Conservation (phyloP, 1,140 invertebrate genomes). For the Polypedilum vanderplanki region DNA sequence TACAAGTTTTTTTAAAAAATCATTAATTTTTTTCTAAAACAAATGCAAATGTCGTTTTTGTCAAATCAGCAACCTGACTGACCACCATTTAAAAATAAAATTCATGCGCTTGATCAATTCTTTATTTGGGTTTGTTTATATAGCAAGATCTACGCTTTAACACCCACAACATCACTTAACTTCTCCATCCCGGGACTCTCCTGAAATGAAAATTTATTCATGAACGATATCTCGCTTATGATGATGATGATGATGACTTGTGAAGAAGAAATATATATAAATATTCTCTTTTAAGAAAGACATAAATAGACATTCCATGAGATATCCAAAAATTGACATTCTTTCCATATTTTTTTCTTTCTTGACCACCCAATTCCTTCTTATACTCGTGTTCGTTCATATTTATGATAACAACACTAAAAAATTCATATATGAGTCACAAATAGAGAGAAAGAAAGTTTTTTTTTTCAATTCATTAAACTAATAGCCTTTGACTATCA, state of each 20-base stretch:
- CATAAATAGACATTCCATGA: constrained; percentile 7
- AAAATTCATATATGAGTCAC: not conserved
- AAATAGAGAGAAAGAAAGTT: not conserved
- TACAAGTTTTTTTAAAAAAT: too few relatives aligned
- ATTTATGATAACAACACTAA: constrained; percentile 10
- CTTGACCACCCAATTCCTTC: constrained; percentile 4
- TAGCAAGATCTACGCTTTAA: not conserved
- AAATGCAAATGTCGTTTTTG: too few relatives aligned
- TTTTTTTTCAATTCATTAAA: not conserved
- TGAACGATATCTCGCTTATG: not conserved
- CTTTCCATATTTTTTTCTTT: not conserved
- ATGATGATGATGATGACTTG: too few relatives aligned
- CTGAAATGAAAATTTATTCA: constrained; percentile 4
- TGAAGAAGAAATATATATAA: not conserved
- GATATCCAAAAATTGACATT: constrained; percentile 16
- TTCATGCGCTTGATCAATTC: not conserved
- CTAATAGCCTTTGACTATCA: constrained; percentile 12
- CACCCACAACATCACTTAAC: constrained; percentile 25
- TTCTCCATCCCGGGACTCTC: not conserved
- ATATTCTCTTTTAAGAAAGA: not conserved
- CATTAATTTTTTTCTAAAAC: not conserved
- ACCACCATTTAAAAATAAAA: not conserved
- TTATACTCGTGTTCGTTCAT: not conserved
- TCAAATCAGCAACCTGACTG: not conserved
- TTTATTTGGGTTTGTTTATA: constrained; percentile 26